phyloP scores from a whole-genome alignment of 2,797 vertebrate species.

The Arnoldichthys spilopterus region DNA sequence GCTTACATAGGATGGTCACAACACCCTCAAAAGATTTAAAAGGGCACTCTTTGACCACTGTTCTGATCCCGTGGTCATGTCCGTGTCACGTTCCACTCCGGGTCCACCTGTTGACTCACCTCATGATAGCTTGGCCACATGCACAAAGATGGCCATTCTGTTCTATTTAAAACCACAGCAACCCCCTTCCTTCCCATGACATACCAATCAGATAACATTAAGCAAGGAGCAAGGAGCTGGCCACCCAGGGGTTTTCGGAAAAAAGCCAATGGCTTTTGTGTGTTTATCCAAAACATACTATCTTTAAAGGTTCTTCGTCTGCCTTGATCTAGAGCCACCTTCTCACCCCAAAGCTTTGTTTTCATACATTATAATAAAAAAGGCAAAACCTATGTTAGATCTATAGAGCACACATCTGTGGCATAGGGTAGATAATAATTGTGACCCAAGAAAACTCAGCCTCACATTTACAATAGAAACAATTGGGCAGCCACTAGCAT shows the following conservation, averaged over 20 bases:
- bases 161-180: slow-evolving; percentile 40
- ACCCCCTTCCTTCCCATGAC: slow-evolving; percentile 16
- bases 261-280: slow-evolving; percentile 61
- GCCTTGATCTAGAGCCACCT: not conserved
- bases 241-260: slow-evolving; percentile 10
- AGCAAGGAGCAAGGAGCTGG: slow-evolving; percentile 6
- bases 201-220: slow-evolving; percentile 67
- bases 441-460: no score
- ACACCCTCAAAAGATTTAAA: slow-evolving; percentile 3
- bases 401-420: no score
- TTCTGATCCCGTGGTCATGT: not conserved
- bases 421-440: no score
- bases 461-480: no score
- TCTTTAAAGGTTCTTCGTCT: not conserved
- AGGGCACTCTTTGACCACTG: not conserved
- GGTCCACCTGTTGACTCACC: not conserved
- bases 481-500: no score
- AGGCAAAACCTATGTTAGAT: no score
- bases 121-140: slow-evolving; percentile 31
- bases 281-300: not conserved
- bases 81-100: not conserved
- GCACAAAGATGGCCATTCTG: slow-evolving; percentile 69
- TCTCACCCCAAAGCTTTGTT: not conserved
- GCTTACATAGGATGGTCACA: not conserved
- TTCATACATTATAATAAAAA: not conserved